Percentiles rank a stretch among this genome's conserved stretches.
Evolutionary conservation across 2,113 vertebrate species (phyloP).

Genomic region (Myotis brandtii): DNA sequence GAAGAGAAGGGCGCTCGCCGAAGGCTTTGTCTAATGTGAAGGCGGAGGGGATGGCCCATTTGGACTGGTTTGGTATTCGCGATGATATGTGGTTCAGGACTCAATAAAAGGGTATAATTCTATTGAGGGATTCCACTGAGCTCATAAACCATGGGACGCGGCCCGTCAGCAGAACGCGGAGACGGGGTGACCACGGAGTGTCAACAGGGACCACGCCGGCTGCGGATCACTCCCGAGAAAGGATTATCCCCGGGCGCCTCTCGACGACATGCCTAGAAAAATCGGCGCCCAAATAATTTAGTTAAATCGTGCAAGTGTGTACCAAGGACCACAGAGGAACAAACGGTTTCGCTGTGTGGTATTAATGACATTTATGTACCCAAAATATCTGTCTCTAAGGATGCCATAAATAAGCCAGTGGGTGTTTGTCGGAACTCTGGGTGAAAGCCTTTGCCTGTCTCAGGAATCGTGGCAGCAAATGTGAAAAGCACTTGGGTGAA

Average conservation of each 20-base stretch:
- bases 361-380: background rate
- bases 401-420: background rate
- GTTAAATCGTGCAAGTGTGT: background rate
- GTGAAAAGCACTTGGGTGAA: background rate
- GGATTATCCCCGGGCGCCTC: conserved; percentile 54
- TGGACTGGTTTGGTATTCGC: conserved; percentile 81
- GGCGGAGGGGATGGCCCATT: conserved; percentile 78
- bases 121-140: conserved; percentile 87
- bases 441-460: background rate
- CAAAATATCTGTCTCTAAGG: background rate
- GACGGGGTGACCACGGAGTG: conserved; percentile 79
- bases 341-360: background rate
- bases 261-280: conserved; percentile 11
- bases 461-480: background rate
- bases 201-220: conserved; percentile 66
- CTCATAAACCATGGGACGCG: conserved; percentile 85
- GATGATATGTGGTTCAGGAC: conserved; percentile 85
- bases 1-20: conserved; percentile 82
- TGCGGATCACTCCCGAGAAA: conserved; percentile 73
- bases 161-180: conserved; percentile 85
- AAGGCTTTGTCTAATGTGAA: conserved; percentile 82
- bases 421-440: background rate
- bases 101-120: conserved; percentile 88
- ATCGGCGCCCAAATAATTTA: background rate
- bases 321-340: background rate